These are phyloP conservation scores for Protosalanx chinensis DNA, from an alignment of 2,797 vertebrate genomes.

Conservation along the genomic window DNA sequence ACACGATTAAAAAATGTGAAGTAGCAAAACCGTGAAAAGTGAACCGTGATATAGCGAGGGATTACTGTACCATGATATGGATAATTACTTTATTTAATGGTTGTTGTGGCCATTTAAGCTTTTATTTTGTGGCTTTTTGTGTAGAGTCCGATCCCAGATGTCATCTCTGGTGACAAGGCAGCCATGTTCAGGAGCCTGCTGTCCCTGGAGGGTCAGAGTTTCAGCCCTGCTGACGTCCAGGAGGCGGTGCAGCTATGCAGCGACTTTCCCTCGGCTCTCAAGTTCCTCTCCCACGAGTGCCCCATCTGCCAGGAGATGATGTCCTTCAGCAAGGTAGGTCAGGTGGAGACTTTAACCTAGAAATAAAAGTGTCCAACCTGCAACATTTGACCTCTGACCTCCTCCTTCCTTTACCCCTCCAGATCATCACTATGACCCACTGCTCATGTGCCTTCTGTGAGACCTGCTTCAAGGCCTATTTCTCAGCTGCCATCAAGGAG, in stretches of 20 bases:
- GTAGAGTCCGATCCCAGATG: constrained; percentile 32
- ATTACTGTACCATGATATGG: no score
- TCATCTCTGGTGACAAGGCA: constrained; percentile 54
- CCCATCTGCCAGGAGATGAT: constrained; percentile 75
- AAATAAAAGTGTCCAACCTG: no score
- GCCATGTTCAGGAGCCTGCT: constrained; percentile 63
- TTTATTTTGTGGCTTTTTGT: neutral
- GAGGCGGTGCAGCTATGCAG: constrained; percentile 69
- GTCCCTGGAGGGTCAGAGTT: constrained; percentile 60
- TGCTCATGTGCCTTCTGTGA: constrained; percentile 75
- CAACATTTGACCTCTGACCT: no score
- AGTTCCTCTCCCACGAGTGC: constrained; percentile 74
- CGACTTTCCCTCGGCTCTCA: constrained; percentile 70
- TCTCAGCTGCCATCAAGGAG: constrained; percentile 73
- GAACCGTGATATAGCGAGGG: no score
- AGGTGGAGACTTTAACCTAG: neutral
- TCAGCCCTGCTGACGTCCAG: constrained; percentile 61
- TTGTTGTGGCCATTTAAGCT: neutral
- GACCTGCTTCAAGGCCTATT: constrained; percentile 71
- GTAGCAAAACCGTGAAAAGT: no score
- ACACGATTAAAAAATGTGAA: no score
- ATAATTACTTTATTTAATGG: no score
- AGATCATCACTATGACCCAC: constrained; percentile 80
- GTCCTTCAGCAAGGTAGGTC: constrained; percentile 73
- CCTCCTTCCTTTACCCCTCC: neutral